Percentiles rank a stretch among this genome's conserved stretches.
Evolutionary conservation across 2,888 invertebrate species (phyloP).

Genomic region (Cephus rjabovi): DNA sequence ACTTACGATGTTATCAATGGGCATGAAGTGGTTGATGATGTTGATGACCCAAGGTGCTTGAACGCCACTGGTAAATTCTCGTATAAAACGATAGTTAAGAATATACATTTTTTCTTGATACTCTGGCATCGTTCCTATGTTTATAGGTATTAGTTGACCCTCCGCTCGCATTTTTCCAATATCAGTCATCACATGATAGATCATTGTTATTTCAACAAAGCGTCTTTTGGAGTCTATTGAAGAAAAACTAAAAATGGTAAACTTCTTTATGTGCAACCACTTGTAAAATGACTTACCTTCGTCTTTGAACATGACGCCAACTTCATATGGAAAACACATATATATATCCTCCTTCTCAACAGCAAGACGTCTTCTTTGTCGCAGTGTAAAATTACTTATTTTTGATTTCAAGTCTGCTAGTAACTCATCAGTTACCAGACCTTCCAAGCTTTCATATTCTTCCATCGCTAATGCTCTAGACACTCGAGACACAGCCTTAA

Average conservation of each 20-base stretch:
- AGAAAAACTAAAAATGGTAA: constrained; percentile 17
- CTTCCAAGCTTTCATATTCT: constrained; percentile 63
- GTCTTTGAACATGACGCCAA: constrained; percentile 23
- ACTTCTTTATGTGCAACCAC: background rate
- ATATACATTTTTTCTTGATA: constrained; percentile 41
- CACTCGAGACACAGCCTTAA: constrained; percentile 64
- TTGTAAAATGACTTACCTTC: constrained; percentile 3
- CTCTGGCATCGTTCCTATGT: constrained; percentile 34
- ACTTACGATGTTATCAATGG: background rate
- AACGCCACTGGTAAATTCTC: constrained; percentile 67
- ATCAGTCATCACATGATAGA: constrained; percentile 60
- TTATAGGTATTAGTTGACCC: constrained; percentile 20
- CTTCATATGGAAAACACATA: constrained; percentile 23
- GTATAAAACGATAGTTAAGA: constrained; percentile 66
- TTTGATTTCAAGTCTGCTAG: constrained; percentile 60
- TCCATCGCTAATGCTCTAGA: constrained; percentile 63
- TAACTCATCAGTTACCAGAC: constrained; percentile 62
- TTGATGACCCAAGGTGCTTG: constrained; percentile 68
- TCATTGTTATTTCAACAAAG: constrained; percentile 67
- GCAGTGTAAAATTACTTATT: constrained; percentile 35
- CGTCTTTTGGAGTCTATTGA: constrained; percentile 43
- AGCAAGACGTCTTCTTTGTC: constrained; percentile 19
- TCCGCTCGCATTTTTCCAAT: constrained; percentile 34
- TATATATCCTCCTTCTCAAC: constrained; percentile 23
- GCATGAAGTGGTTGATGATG: constrained; percentile 65